Evolutionary conservation across 2,888 invertebrate species (phyloP).

Genomic region (Lithophane semibrunnea): DNA sequence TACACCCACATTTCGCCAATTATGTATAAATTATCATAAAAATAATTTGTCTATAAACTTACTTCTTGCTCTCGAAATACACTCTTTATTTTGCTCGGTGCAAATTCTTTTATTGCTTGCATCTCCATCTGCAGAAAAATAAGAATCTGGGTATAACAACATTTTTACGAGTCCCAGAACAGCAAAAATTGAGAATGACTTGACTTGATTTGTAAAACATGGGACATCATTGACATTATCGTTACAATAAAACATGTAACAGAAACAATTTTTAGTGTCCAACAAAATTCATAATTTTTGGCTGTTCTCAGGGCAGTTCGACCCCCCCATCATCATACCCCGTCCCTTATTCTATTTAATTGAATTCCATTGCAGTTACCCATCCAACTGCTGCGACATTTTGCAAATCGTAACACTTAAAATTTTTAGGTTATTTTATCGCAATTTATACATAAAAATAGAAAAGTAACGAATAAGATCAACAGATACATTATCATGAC

Average conservation of each 20-base stretch:
- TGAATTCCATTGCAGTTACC: too few species aligned
- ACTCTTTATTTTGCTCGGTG: background rate
- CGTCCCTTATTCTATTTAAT: too few species aligned
- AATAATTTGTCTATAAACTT: conserved; percentile 2
- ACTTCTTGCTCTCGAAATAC: conserved; percentile 40
- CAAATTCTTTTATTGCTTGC: conserved; percentile 40
- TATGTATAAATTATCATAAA: background rate
- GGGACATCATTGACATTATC: background rate
- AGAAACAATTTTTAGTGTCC: background rate
- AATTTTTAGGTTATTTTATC: too few species aligned
- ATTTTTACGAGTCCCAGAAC: background rate
- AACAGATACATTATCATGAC: background rate
- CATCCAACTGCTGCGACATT: too few species aligned
- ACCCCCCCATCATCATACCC: too few species aligned
- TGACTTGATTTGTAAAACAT: too few species aligned
- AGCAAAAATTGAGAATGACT: background rate
- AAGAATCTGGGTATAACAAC: background rate
- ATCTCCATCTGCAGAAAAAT: conserved; percentile 34
- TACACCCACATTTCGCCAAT: background rate
- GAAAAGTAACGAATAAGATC: too few species aligned
- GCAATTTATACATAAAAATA: too few species aligned
- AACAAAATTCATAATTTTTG: too few species aligned
- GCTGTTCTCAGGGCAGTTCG: too few species aligned
- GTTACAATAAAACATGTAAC: background rate
- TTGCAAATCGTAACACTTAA: too few species aligned